These are phyloP conservation scores for Nasonia giraulti DNA, from an alignment of 1,140 invertebrate species.

Conservation along the genomic window DNA sequence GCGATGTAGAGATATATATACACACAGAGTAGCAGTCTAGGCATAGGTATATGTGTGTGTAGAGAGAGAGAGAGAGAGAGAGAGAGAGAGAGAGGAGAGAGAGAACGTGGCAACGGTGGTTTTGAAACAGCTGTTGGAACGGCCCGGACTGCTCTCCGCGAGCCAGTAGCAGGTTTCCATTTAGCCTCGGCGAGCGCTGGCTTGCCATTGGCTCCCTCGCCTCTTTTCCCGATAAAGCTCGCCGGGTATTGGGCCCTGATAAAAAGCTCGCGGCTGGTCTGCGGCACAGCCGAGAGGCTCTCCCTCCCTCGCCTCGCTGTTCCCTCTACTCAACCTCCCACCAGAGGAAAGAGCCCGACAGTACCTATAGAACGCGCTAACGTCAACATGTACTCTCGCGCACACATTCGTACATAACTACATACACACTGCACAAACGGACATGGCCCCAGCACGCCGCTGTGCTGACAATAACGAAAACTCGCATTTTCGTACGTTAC, in stretches of 20 bases:
- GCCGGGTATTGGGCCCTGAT: constrained; percentile 19
- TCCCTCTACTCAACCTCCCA: neutral
- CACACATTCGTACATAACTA: neutral
- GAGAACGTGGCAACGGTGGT: constrained; percentile 50
- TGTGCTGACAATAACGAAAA: neutral
- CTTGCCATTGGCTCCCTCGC: neutral
- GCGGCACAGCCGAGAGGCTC: neutral
- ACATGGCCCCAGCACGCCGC: too few species aligned
- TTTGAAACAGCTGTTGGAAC: constrained; percentile 49
- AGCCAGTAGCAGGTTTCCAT: constrained; percentile 41
- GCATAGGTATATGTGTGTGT: neutral
- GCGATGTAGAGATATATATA: neutral
- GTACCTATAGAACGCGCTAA: neutral
- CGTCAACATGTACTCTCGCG: neutral
- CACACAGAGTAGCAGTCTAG: neutral
- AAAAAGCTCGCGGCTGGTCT: constrained; percentile 25
- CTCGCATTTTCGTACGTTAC: neutral
- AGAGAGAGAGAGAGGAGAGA: neutral
- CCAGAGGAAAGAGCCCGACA: neutral
- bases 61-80: neutral
- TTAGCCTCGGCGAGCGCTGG: constrained; percentile 13
- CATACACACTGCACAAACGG: neutral
- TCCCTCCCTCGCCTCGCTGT: neutral
- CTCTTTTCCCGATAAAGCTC: constrained; percentile 1
- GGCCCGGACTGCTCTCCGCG: neutral